Base-by-base conservation (phyloP, 2,113 vertebrate genomes). In the Hippocampus barbouri region DNA sequence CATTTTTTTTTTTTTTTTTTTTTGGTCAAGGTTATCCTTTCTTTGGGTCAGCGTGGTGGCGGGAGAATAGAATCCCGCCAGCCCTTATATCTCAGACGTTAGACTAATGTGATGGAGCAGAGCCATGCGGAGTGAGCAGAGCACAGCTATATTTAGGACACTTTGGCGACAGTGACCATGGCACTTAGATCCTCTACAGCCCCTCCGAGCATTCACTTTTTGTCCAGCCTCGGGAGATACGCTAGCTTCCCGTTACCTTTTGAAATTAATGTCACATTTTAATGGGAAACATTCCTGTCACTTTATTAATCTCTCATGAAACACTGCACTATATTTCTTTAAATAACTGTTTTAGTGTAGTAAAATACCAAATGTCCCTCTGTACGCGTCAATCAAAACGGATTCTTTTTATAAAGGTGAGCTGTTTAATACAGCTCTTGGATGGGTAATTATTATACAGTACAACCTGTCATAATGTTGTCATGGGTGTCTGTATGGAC, bases 71-170 rank as follows among this genome's bases (percentile, higher is more conserved):
- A 62, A 73, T 66, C 57, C 38, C 1, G 5, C 62, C 69, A 75
- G 79, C 69, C 54, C 60, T 74, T 70, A 51, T 73, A 73, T 85
- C 78, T 78, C 67, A 68, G 72, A 84, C 68, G 68, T 47, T 73
- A 54, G 81, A n/a, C 78, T 85, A 81, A 87, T 81, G 76, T 79
- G 84, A 85, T 84, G 68, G 83, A 86, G 81, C 81, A 76, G 77
- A 77, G 79, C 69, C 73, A 69, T 53, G 74, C 70, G 57, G 78
- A 76, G 76, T 65, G 67, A 75, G 72, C 70, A 43, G 18, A 76
- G 75, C 71, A 53, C 56, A 63, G 78, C 75, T 89, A 88, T 90
- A 90, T 90, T 86, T 87, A 86, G 82, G 78, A 74, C 80, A 80
- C 71, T 71, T 83, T 82, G 77, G 81, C 82, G 85, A 78, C 66